A percentile compares a stretch with the other conserved stretches of the same genome.
Conservation (phyloP, 1,140 invertebrate genomes). For the Trachymyrmex cornetzi region DNA sequence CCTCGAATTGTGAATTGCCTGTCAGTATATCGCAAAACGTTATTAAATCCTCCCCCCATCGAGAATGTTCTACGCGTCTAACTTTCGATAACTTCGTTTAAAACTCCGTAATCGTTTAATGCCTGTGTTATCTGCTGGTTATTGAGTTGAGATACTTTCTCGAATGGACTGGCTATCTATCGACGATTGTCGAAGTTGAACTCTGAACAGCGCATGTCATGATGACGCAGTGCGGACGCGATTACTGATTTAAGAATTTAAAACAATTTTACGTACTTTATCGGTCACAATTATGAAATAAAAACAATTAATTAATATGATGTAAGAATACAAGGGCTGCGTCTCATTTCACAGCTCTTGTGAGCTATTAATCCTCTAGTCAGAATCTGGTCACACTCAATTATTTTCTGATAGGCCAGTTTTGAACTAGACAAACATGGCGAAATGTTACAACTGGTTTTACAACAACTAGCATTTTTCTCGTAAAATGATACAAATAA, state of each 20-base stretch:
- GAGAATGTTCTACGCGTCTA: conserved; percentile 20
- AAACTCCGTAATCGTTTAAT: conserved; percentile 63
- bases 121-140: conserved; percentile 56
- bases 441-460: no score
- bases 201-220: background rate
- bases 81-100: conserved; percentile 63
- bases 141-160: conserved; percentile 61
- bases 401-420: no score
- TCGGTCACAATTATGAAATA: background rate
- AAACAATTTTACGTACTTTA: background rate
- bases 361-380: no score
- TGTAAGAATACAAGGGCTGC: no score
- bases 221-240: background rate
- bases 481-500: no score
- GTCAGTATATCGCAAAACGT: conserved; percentile 48
- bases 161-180: conserved; percentile 30
- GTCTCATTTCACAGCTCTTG: no score
- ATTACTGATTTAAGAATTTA: background rate
- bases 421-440: no score
- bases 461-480: no score
- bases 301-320: background rate
- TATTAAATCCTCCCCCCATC: conserved; percentile 40
- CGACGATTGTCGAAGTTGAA: conserved; percentile 29
- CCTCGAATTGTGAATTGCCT: conserved; percentile 54
- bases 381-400: no score